phyloP scores from a whole-genome alignment of 2,888 invertebrate species.

The Orthonevra nobilis region DNA sequence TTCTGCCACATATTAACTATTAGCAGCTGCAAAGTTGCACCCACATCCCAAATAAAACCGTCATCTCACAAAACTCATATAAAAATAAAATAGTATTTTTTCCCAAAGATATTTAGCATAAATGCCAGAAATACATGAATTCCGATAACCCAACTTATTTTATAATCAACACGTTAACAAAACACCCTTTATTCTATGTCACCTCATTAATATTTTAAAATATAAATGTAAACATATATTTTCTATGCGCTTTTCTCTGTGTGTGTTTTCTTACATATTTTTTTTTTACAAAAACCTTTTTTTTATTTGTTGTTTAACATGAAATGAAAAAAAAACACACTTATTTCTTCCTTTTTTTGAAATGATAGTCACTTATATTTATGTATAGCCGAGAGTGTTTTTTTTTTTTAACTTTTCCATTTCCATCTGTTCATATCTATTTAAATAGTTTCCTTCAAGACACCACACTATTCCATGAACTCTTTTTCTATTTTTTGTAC shows the following conservation, averaged over 20 bases:
- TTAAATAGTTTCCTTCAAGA: constrained; percentile 1
- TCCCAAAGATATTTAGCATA: too few relatives aligned
- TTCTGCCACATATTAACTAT: too few relatives aligned
- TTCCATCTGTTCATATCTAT: constrained; percentile 9
- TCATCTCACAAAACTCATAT: too few relatives aligned
- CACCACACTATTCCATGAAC: constrained; percentile 1
- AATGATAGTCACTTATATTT: too few relatives aligned
- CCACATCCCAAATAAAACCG: too few relatives aligned
- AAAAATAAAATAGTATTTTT: too few relatives aligned
- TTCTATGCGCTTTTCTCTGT: constrained; percentile 58
- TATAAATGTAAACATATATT: too few relatives aligned
- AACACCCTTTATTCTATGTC: too few relatives aligned
- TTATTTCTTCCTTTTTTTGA: background rate
- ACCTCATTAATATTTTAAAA: too few relatives aligned
- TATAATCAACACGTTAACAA: background rate
- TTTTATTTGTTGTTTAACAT: constrained; percentile 15
- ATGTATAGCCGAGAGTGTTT: constrained; percentile 2
- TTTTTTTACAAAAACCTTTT: constrained; percentile 7
- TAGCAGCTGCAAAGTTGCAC: too few relatives aligned
- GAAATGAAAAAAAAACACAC: background rate
- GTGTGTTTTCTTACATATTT: constrained; percentile 43
- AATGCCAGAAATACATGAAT: background rate
- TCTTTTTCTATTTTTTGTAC: constrained; percentile 34
- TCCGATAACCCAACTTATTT: too few relatives aligned
- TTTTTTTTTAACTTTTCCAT: constrained; percentile 2